Evolutionary conservation across 2,797 vertebrate species (phyloP).

Genomic region (Lacerta bilineata): DNA sequence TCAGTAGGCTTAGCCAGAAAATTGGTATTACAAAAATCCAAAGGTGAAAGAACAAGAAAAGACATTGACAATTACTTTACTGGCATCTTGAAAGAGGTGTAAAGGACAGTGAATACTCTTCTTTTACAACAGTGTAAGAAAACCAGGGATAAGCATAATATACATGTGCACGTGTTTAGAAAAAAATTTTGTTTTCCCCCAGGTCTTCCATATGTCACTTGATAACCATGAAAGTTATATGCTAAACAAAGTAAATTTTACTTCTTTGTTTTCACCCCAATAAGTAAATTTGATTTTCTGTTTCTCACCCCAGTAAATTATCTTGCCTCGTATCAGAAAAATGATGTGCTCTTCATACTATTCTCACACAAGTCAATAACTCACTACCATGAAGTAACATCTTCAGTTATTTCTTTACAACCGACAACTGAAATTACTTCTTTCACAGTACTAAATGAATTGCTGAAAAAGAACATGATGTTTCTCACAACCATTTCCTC

Average conservation of each 20-base stretch:
- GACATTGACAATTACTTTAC: background rate
- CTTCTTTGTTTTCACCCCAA: background rate
- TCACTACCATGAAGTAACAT: background rate
- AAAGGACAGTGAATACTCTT: background rate
- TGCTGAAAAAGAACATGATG: background rate
- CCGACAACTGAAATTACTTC: background rate
- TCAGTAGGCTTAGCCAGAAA: background rate
- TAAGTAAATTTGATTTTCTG: background rate
- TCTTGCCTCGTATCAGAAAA: background rate
- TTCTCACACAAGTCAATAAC: background rate
- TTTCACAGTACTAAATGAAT: background rate
- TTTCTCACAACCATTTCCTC: background rate
- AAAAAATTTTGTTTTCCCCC: background rate
- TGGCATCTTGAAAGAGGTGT: background rate
- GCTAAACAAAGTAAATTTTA: background rate
- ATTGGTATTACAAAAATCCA: background rate
- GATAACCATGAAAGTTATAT: background rate
- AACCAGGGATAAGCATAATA: background rate
- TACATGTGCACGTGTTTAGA: no score
- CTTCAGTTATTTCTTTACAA: constrained; percentile 1
- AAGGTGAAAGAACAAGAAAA: background rate
- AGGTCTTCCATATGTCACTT: background rate
- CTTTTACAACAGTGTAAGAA: background rate
- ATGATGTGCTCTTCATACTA: background rate
- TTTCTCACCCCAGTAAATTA: background rate